Base-by-base conservation (phyloP, 2,888 invertebrate species). In the Chrysolina americana region DNA sequence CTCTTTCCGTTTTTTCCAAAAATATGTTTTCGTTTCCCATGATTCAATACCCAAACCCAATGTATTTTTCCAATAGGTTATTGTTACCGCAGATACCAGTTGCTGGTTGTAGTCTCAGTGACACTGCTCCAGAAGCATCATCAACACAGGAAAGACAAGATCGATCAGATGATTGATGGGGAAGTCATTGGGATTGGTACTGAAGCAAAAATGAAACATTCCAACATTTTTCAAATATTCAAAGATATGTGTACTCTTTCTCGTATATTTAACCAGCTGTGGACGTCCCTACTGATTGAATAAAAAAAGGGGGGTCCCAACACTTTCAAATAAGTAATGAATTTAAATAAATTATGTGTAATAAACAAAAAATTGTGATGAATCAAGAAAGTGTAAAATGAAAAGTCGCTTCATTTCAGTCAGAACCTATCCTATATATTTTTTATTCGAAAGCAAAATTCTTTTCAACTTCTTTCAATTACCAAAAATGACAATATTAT, bases 1-100 rank as follows among this genome's bases (percentile, higher is more conserved):
- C 76, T 1, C 44, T 74, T 15, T 70, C 72, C 13, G 59, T 71
- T 17, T 74, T 74, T 59, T 68, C 76, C 2, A 76, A 70, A 17
- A 71, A 47, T n/a, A 71, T 71, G 21, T 70, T 70, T 17, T 21
- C 48, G 5, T 70, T 72, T 62, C 64, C 73, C 6, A 70, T 65
- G 65, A 68, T 70, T 47, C 71, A 44, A 3, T 71, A 65, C 44
- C 53, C 68, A 21, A 65, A 65, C 6, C 69, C 68, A 17, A 36
- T 64, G 28, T 56, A n/a, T 11, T 71, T 41, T 65, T 19, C 23
- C 1, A 59, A 36, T 17, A 59, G 59, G 28, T 13, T 36, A 8
- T n/a, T 59, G 23, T 68, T 53, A 66, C 28, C 65, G 5, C n/a
- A 47, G 36, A 23, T 56, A 10, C n/a, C 65, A 50, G 17, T 10